Percentiles rank a stretch among this genome's conserved stretches.
These are phyloP conservation scores for Premnoplex brunnescens DNA, from an alignment of 2,797 vertebrate species.

Conservation along the genomic window DNA sequence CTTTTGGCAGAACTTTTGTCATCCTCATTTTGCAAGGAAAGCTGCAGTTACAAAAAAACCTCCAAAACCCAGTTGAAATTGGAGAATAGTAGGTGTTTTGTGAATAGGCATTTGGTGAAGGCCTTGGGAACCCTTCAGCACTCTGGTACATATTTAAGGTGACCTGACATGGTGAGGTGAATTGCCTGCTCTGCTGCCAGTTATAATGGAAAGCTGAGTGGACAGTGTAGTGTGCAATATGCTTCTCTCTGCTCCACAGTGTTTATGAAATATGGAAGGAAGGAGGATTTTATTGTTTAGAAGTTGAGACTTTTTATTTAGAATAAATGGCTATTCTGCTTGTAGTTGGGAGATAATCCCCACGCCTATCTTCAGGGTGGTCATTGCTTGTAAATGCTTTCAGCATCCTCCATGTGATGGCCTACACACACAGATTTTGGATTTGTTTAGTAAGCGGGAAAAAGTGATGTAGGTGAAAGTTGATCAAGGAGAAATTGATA, in stretches of 20 bases:
- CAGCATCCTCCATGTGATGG: background rate
- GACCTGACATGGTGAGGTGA: background rate
- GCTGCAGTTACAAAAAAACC: background rate
- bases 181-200: background rate
- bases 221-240: background rate
- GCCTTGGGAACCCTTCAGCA: background rate
- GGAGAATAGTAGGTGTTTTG: background rate
- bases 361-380: background rate
- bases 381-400: background rate
- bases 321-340: background rate
- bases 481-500: background rate
- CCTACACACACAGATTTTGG: background rate
- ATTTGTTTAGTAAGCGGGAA: background rate
- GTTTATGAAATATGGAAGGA: background rate
- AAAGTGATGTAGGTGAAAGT: background rate
- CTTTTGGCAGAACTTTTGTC: background rate
- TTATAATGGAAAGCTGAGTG: background rate
- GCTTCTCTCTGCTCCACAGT: background rate
- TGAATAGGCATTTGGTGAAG: accelerated
- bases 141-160: accelerated
- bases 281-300: background rate
- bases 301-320: background rate
- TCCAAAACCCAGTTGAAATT: background rate
- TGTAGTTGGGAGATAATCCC: background rate
- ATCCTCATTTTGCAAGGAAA: background rate